Conservation (phyloP, 2,888 invertebrate genomes). For the Epistrophe eligans region DNA sequence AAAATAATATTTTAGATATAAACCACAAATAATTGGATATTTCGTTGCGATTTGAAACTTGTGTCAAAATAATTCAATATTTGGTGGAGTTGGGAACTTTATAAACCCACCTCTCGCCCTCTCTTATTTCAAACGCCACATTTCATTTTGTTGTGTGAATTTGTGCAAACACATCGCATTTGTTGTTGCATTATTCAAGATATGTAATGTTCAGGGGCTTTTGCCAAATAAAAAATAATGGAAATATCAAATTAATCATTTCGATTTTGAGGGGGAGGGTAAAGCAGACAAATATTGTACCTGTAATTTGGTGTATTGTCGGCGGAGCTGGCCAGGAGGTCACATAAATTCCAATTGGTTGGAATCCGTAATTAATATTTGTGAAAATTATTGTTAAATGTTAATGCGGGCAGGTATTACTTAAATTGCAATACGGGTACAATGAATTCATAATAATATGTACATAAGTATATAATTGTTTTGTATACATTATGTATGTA, state of each 20-base stretch:
- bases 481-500: background rate
- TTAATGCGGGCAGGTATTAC: conserved; percentile 19
- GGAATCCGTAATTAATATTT: conserved; percentile 38
- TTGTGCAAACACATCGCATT: conserved; percentile 9
- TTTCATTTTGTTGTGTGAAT: conserved; percentile 23
- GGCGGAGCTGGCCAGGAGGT: background rate
- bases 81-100: conserved; percentile 17
- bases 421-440: background rate
- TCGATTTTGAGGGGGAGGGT: background rate
- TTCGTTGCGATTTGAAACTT: conserved; percentile 40
- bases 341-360: conserved; percentile 25
- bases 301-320: background rate
- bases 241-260: conserved; percentile 48
- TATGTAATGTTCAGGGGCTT: background rate
- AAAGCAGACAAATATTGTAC: conserved; percentile 1
- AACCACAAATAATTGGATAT: conserved; percentile 71
- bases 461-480: background rate
- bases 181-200: conserved; percentile 17
- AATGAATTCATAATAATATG: background rate
- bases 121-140: background rate
- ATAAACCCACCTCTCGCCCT: background rate
- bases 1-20: conserved; percentile 36
- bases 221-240: conserved; percentile 5
- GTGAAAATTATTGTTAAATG: conserved; percentile 40
- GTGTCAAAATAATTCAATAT: conserved; percentile 64